Base-by-base conservation (phyloP, 2,797 vertebrate species). In the Labeo calbasu region DNA sequence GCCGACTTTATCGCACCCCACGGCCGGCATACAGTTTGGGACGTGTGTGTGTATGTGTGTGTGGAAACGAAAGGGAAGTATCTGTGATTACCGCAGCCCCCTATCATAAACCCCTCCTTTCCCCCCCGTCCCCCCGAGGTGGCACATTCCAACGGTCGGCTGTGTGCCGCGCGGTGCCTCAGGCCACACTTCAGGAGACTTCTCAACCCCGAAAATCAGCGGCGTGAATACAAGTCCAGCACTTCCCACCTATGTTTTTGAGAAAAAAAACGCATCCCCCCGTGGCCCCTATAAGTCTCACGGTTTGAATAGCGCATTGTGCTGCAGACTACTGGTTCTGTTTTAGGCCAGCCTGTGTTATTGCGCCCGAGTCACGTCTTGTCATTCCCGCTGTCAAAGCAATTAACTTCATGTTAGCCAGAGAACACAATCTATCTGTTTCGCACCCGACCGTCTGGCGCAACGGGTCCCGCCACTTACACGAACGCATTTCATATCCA, bases 1-100 rank as follows among this genome's bases (percentile, higher is more conserved):
- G 91, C 78, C 82, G 70, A 91, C 90, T 95, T 95, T 94, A 95
- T 94, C 88, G 87, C 92, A 93, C 94, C 93, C 93, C 65, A 84
- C 86, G 90, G 93, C 89, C 90, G 84, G 51, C 91, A 91, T 93
- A 93, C 93, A 94, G 92, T 92, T 93, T 89, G 86, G 89, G 87
- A 90, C 21, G 1, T 75, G 50, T 55, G 48, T 72, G 43, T 68
- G 69, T 51, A 14, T 91, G 86, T 87, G 85, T 84, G 80, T 92
- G 89, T 90, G 50, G 89, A 90, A 88, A 65, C 83, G 77, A 70
- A 59, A 85, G 93, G 93, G 93, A 94, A 92, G 92, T 91, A 90
- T 92, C 89, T 89, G 88, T 90, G 91, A 94, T 93, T 93, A 91
- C 90, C 88, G 76, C 86, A 85, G 89, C 79, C 28, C 86, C 88